A percentile compares a stretch with the other conserved stretches of the same genome.
Evolutionary conservation across 2,888 invertebrate genomes (phyloP).

Genomic region (Sacculina carcini): DNA sequence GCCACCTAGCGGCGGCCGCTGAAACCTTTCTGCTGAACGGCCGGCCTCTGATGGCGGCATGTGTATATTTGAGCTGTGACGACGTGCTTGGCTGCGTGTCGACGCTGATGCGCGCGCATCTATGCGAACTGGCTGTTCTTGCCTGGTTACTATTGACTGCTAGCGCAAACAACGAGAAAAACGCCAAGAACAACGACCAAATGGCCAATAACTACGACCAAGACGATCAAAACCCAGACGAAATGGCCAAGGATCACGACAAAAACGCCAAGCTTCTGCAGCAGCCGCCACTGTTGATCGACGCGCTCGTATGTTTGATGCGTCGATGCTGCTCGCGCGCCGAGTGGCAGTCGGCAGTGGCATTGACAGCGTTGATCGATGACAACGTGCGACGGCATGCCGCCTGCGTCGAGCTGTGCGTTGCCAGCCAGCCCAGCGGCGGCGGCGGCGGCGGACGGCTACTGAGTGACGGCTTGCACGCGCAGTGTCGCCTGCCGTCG

Average conservation of each 20-base stretch:
- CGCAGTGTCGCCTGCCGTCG: not conserved
- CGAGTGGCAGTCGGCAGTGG: not conserved
- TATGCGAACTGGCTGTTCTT: constrained; percentile 20
- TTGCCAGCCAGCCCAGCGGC: no score
- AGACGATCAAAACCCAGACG: no score
- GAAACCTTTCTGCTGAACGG: constrained; percentile 20
- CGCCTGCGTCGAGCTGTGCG: not conserved
- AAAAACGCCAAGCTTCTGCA: no score
- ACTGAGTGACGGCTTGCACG: not conserved
- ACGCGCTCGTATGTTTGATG: not conserved
- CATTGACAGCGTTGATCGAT: not conserved
- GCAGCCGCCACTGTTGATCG: no score
- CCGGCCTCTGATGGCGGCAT: constrained; percentile 20
- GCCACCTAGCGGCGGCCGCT: no score
- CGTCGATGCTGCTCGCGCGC: not conserved
- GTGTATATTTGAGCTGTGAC: constrained; percentile 21
- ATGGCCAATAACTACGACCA: no score
- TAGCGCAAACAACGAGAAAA: not conserved
- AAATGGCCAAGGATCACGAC: no score
- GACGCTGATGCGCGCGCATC: constrained; percentile 20
- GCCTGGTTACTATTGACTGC: constrained; percentile 14
- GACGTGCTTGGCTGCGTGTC: constrained; percentile 19
- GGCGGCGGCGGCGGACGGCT: not conserved
- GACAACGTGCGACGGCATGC: not conserved
- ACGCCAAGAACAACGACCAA: no score